Evolutionary conservation across 2,797 vertebrate species (phyloP).

Genomic region (Phrynocephalus forsythii): DNA sequence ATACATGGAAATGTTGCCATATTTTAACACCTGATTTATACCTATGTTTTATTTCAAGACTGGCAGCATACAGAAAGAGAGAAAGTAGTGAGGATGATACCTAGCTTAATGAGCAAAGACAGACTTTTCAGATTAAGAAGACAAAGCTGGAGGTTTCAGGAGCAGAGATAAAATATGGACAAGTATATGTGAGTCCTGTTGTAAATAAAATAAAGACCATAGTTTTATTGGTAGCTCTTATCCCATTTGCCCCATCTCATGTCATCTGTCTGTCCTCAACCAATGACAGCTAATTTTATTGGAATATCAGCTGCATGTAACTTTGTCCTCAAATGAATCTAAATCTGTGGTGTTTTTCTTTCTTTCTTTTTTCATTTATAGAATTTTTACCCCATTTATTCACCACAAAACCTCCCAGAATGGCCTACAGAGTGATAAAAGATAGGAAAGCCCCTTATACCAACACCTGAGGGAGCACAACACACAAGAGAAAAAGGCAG

Average conservation of each 20-base stretch:
- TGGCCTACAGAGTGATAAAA: too few species aligned
- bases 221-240: not conserved
- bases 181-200: not conserved
- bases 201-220: not conserved
- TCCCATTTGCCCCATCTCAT: not conserved
- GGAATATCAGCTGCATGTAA: not conserved
- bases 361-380: too few species aligned
- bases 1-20: not conserved
- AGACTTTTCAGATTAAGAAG: not conserved
- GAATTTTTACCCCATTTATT: too few species aligned
- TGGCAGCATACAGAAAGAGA: not conserved
- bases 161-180: too few species aligned
- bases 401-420: too few species aligned
- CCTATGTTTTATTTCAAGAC: not conserved
- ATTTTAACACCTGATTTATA: not conserved
- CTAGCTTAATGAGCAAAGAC: not conserved
- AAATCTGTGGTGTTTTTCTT: not conserved
- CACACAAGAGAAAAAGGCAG: too few species aligned
- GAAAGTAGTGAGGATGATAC: not conserved
- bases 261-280: not conserved
- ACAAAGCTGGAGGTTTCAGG: not conserved
- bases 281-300: not conserved
- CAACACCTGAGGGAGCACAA: too few species aligned
- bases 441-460: too few species aligned
- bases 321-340: not conserved